Evolutionary conservation across 2,888 invertebrate species (phyloP).

Genomic region (Hoplodrina blanda): DNA sequence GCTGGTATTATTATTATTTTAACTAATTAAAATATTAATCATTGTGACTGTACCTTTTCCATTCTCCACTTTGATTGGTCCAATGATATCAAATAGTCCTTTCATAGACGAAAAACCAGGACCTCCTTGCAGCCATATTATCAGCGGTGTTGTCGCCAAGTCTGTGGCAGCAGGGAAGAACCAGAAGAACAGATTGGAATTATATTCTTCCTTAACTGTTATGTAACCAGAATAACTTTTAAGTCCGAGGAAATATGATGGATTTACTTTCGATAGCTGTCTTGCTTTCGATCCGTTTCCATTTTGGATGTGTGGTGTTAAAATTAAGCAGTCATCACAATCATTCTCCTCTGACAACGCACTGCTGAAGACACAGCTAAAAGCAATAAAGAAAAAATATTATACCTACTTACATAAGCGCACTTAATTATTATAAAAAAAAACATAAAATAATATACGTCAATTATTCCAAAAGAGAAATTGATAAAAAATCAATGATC

Average conservation of each 20-base stretch:
- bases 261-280: constrained; percentile 64
- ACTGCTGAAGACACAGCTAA: constrained; percentile 21
- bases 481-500: not conserved
- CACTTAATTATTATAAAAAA: too few species aligned
- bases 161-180: constrained; percentile 91
- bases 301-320: constrained; percentile 58
- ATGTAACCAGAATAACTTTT: constrained; percentile 84
- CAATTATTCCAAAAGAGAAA: not conserved
- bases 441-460: not conserved
- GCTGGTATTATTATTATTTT: too few species aligned
- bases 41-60: constrained; percentile 47
- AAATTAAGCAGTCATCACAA: constrained; percentile 39
- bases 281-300: constrained; percentile 60
- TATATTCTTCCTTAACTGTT: constrained; percentile 92
- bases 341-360: constrained; percentile 7
- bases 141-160: constrained; percentile 88
- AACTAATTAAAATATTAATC: not conserved
- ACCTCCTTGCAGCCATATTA: constrained; percentile 96
- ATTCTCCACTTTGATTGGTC: constrained; percentile 70
- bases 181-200: constrained; percentile 95
- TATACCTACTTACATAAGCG: too few species aligned
- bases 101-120: constrained; percentile 92
- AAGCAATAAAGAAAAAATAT: not conserved
- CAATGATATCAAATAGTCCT: constrained; percentile 74
- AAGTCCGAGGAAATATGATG: constrained; percentile 66